Percentiles rank a stretch among this genome's conserved stretches.
phyloP scores from a whole-genome alignment of 37 sponge, comb jelly and placozoan genomes.

The Beroe ovata region DNA sequence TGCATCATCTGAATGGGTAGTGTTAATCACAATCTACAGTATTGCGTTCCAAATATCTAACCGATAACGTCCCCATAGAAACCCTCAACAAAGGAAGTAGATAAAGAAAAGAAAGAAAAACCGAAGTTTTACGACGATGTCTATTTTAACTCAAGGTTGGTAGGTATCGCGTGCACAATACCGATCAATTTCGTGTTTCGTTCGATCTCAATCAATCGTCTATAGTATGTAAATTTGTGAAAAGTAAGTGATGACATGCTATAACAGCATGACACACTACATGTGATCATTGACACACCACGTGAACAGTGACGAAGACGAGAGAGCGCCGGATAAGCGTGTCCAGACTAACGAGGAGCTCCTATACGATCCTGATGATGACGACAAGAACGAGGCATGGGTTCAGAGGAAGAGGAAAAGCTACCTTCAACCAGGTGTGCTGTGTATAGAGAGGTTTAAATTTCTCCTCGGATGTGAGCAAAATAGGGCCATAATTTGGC shows the following conservation, averaged over 20 bases:
- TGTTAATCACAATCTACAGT: too few relatives aligned
- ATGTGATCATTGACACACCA: too few relatives aligned
- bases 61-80: too few relatives aligned
- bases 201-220: too few relatives aligned
- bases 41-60: too few relatives aligned
- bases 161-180: too few relatives aligned
- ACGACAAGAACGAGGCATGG: constrained; percentile 40
- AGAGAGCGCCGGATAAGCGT: not conserved
- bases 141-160: constrained; percentile 42
- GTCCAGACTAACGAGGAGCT: constrained; percentile 31
- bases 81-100: not conserved
- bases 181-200: too few relatives aligned
- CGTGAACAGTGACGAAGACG: constrained; percentile 20
- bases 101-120: not conserved
- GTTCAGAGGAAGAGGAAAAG: constrained; percentile 46
- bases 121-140: constrained; percentile 48
- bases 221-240: too few relatives aligned
- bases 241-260: constrained; percentile 1
- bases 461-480: too few relatives aligned
- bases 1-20: too few relatives aligned
- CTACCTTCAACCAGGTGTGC: constrained; percentile 21
- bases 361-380: not conserved
- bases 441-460: too few relatives aligned
- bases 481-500: too few relatives aligned
- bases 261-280: not conserved